A percentile compares a stretch with the other conserved stretches of the same genome.
Evolutionary conservation across 2,113 vertebrate species (phyloP).

Genomic region (Gallinago paraguaiae): DNA sequence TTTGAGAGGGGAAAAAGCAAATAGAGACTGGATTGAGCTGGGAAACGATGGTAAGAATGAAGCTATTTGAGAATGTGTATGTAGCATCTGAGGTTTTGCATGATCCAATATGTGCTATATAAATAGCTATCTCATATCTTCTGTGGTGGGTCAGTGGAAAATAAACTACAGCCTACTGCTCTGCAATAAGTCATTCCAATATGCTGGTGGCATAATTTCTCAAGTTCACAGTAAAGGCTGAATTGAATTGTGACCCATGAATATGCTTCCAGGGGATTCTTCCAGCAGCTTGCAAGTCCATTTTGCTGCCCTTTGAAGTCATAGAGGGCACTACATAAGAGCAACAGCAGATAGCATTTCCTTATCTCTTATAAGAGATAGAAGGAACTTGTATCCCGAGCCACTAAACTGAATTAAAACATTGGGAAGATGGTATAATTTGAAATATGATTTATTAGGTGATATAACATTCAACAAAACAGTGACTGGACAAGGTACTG

Average conservation of each 20-base stretch:
- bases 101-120: not conserved
- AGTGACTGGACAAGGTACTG: not conserved
- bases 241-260: not conserved
- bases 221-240: not conserved
- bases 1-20: not conserved
- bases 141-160: not conserved
- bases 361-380: slow-evolving; percentile 6
- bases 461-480: not conserved
- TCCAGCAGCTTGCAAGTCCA: not conserved
- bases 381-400: slow-evolving; percentile 13
- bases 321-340: not conserved
- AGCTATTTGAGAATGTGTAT: not conserved
- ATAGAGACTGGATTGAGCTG: not conserved
- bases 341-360: not conserved
- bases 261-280: not conserved
- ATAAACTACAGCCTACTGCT: not conserved
- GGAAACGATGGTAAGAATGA: not conserved
- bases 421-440: not conserved
- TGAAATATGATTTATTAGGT: slow-evolving; percentile 32
- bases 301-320: not conserved
- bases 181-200: not conserved
- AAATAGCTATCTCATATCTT: not conserved
- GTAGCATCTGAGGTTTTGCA: not conserved
- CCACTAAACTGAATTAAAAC: slow-evolving; percentile 31
- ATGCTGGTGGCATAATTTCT: not conserved